These are phyloP conservation scores for Psittacula cyanocephala DNA, from an alignment of 2,113 vertebrate genomes.

Conservation along the genomic window DNA sequence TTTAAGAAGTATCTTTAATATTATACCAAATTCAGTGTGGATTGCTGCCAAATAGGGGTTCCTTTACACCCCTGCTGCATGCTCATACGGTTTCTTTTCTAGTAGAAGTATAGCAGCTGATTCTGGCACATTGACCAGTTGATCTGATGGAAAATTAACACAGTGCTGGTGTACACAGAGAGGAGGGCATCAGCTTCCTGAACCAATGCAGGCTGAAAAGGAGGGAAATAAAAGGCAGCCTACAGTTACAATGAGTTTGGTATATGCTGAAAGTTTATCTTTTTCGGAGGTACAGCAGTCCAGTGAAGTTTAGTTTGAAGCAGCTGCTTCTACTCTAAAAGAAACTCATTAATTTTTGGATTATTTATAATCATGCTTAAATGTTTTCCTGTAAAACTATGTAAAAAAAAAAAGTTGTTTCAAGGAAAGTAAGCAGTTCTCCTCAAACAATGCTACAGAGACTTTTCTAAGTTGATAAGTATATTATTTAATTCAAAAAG, in stretches of 20 bases:
- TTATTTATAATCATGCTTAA: neutral
- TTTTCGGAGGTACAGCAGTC: neutral
- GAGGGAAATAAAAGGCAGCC: neutral
- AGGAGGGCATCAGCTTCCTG: neutral
- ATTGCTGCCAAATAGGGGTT: neutral
- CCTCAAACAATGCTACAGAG: neutral
- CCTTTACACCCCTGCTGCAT: neutral
- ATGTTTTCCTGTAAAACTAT: neutral
- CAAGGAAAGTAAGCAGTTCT: neutral
- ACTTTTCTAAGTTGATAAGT: neutral
- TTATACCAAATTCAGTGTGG: neutral
- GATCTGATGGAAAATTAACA: neutral
- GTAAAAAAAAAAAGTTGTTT: neutral
- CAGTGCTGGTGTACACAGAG: accelerated
- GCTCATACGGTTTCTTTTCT: neutral
- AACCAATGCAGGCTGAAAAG: neutral
- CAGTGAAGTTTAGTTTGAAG: neutral
- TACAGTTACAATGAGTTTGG: neutral
- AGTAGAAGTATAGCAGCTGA: neutral
- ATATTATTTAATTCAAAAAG: neutral
- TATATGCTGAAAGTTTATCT: neutral
- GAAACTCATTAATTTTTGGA: neutral
- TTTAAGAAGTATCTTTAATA: neutral
- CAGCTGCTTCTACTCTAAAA: neutral
- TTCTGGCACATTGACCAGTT: neutral